Percentiles rank a stretch among this genome's conserved stretches.
Conservation (phyloP, 2,888 invertebrate species). For the Polyommatus icarus region DNA sequence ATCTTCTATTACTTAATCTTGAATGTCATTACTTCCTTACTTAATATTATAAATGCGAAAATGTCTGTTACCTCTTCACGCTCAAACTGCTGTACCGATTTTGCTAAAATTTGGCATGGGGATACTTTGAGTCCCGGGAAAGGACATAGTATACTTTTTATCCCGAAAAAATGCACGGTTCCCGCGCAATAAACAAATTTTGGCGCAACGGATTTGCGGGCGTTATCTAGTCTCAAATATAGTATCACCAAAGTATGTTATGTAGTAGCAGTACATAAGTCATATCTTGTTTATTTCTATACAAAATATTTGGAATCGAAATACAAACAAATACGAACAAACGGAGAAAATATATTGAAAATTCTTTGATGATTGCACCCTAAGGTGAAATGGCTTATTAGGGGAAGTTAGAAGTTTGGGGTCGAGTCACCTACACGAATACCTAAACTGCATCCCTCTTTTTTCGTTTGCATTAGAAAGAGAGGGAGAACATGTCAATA, state of each 20-base stretch:
- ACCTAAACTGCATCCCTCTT: conserved; percentile 53
- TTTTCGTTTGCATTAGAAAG: conserved; percentile 45
- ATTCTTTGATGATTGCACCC: conserved; percentile 60
- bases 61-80: no score
- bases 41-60: no score
- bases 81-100: no score
- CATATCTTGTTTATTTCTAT: not conserved
- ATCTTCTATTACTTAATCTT: no score
- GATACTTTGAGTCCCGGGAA: no score
- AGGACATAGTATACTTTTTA: no score
- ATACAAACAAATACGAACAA: conserved; percentile 3
- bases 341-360: conserved; percentile 30
- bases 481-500: conserved; percentile 52
- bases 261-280: not conserved
- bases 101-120: no score
- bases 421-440: conserved; percentile 65
- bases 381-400: conserved; percentile 77
- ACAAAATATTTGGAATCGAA: not conserved
- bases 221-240: no score
- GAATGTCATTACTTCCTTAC: no score
- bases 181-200: no score
- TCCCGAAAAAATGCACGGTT: no score
- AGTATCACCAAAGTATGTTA: not conserved
- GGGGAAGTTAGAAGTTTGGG: conserved; percentile 77
- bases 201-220: no score